A percentile compares a stretch with the other conserved stretches of the same genome.
These are phyloP conservation scores for Drosophila kuntzei DNA, from an alignment of 2,888 invertebrate genomes.

Conservation along the genomic window DNA sequence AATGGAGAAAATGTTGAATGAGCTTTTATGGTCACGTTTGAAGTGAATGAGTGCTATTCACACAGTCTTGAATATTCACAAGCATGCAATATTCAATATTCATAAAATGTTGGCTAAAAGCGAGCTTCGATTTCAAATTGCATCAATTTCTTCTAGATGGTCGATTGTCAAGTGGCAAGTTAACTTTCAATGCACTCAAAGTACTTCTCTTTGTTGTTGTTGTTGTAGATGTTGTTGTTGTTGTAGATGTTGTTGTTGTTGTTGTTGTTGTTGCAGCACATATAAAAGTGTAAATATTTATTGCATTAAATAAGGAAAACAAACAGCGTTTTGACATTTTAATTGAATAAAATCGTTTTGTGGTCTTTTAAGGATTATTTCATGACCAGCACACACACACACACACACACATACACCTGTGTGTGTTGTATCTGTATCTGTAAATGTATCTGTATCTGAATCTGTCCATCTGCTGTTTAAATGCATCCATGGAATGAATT, in stretches of 20 bases:
- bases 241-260: slow-evolving; percentile 12
- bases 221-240: neutral
- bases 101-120: neutral
- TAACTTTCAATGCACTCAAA: neutral
- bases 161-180: slow-evolving; percentile 7
- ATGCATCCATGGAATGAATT: slow-evolving; percentile 76
- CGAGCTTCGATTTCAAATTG: neutral
- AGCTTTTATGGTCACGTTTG: too few relatives aligned
- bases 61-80: neutral
- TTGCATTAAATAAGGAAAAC: slow-evolving; percentile 79
- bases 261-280: slow-evolving; percentile 12
- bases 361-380: slow-evolving; percentile 81
- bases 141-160: slow-evolving; percentile 1
- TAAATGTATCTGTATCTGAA: neutral
- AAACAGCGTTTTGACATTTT: slow-evolving; percentile 81
- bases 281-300: slow-evolving; percentile 75
- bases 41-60: slow-evolving; percentile 1
- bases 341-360: slow-evolving; percentile 81
- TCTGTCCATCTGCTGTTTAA: slow-evolving; percentile 57
- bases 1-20: too few relatives aligned
- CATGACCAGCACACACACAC: slow-evolving; percentile 63
- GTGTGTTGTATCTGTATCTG: slow-evolving; percentile 3
- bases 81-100: slow-evolving; percentile 8
- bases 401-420: neutral
- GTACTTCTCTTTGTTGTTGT: neutral